Conservation (phyloP, 92 coral and sea anemone species). For the Parazoanthus darwini region DNA sequence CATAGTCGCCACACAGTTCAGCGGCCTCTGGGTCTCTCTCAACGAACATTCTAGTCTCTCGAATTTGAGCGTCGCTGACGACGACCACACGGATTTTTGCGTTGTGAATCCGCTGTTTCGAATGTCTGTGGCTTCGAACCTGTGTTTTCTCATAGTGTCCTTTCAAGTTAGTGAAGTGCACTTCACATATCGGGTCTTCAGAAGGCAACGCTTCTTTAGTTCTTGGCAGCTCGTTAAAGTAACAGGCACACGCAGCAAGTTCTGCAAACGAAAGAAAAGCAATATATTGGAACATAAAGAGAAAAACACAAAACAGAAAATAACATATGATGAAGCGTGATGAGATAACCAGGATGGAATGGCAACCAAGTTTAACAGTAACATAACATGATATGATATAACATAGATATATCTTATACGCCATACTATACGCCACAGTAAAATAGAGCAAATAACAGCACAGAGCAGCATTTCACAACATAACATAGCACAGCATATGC, state of each 20-base stretch:
- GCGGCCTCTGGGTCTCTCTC: conserved; percentile 94
- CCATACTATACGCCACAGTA: too few relatives aligned
- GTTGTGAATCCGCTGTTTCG: conserved; percentile 79
- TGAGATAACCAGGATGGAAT: too few relatives aligned
- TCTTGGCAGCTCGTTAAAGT: neutral
- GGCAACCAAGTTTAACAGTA: too few relatives aligned
- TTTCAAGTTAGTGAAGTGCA: conserved; percentile 40
- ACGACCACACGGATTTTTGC: conserved; percentile 79
- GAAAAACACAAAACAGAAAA: too few relatives aligned
- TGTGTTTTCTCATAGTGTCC: conserved; percentile 54
- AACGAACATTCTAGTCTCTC: conserved; percentile 78
- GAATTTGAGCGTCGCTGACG: conserved; percentile 74
- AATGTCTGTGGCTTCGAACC: conserved; percentile 80
- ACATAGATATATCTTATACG: too few relatives aligned
- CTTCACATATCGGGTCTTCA: conserved; percentile 12
- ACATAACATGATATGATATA: neutral
- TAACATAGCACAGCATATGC: neutral
- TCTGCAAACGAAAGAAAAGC: neutral
- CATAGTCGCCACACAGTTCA: conserved; percentile 78
- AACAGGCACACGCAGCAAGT: neutral
- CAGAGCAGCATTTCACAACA: neutral
- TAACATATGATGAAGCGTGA: too few relatives aligned
- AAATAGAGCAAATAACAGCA: neutral
- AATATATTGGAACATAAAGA: neutral
- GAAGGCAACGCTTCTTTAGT: neutral